Conservation (phyloP, 2,113 vertebrate genomes). For the Mobula hypostoma region DNA sequence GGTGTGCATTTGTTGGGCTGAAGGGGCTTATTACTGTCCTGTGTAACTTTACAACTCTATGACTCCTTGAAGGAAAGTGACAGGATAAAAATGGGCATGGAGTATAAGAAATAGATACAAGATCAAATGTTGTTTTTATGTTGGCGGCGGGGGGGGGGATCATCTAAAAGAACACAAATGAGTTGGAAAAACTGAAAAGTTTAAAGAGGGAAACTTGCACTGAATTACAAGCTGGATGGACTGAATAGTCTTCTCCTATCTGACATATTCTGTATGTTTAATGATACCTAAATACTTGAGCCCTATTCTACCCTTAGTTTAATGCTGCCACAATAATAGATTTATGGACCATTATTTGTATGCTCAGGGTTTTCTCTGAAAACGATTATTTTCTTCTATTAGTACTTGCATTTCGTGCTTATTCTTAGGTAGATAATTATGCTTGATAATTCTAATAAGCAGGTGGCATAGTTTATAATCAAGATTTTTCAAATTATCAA, state of each 20-base stretch:
- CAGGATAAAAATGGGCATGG: not conserved
- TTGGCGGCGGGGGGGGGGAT: not conserved
- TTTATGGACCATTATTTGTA: not conserved
- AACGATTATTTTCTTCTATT: not conserved
- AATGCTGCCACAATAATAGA: not conserved
- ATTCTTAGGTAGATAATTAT: constrained; percentile 16
- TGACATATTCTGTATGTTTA: not conserved
- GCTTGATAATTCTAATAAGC: constrained; percentile 19
- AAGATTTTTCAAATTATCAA: constrained; percentile 10
- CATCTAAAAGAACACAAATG: not conserved
- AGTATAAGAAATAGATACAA: not conserved
- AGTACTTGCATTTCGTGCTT: not conserved
- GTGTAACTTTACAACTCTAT: too few species aligned
- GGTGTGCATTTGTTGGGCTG: too few species aligned
- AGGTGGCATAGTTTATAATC: not conserved
- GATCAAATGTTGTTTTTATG: not conserved
- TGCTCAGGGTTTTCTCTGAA: not conserved
- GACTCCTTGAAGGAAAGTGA: not conserved
- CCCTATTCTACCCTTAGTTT: not conserved
- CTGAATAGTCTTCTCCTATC: not conserved
- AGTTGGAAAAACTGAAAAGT: not conserved
- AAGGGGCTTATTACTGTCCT: too few species aligned
- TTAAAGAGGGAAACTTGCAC: not conserved
- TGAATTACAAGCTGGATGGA: not conserved
- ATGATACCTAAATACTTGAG: not conserved